Percentiles rank a stretch among this genome's conserved stretches.
phyloP scores from a whole-genome alignment of 2,888 invertebrate species.

The Ypsolopha scabrella region DNA sequence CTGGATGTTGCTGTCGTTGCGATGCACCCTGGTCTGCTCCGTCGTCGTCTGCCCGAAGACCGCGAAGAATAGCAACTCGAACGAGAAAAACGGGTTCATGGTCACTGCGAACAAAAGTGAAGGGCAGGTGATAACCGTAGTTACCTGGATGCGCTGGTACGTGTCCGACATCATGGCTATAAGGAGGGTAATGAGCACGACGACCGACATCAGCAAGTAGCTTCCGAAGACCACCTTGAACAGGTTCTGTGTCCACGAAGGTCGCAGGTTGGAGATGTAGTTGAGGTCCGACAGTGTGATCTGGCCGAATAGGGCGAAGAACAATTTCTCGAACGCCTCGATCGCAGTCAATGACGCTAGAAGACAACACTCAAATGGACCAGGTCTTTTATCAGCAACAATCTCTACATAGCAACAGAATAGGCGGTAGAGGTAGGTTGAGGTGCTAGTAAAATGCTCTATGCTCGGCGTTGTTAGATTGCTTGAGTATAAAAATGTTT shows the following conservation, averaged over 20 bases:
- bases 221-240: slow-evolving; percentile 95
- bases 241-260: slow-evolving; percentile 86
- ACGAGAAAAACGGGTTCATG: slow-evolving; percentile 92
- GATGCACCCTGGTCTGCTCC: slow-evolving; percentile 77
- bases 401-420: slow-evolving; percentile 19
- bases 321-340: slow-evolving; percentile 96
- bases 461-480: slow-evolving; percentile 2
- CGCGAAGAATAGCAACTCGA: slow-evolving; percentile 98
- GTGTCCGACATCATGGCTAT: slow-evolving; percentile 99
- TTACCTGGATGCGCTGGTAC: slow-evolving; percentile 98
- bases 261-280: slow-evolving; percentile 77
- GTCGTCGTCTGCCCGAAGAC: slow-evolving; percentile 95
- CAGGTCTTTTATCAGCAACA: slow-evolving; percentile 27
- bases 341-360: slow-evolving; percentile 88
- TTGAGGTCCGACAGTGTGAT: slow-evolving; percentile 88
- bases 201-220: slow-evolving; percentile 98
- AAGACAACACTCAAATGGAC: slow-evolving; percentile 64
- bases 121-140: slow-evolving; percentile 46
- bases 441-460: slow-evolving; percentile 19
- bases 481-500: neutral
- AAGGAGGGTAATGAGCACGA: slow-evolving; percentile 98
- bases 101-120: slow-evolving; percentile 81
- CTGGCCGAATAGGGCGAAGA: slow-evolving; percentile 98
- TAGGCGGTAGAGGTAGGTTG: slow-evolving; percentile 39
- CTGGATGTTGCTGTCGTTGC: slow-evolving; percentile 74